Conservation (phyloP, 1,140 invertebrate genomes). For the Pissodes strobi region DNA sequence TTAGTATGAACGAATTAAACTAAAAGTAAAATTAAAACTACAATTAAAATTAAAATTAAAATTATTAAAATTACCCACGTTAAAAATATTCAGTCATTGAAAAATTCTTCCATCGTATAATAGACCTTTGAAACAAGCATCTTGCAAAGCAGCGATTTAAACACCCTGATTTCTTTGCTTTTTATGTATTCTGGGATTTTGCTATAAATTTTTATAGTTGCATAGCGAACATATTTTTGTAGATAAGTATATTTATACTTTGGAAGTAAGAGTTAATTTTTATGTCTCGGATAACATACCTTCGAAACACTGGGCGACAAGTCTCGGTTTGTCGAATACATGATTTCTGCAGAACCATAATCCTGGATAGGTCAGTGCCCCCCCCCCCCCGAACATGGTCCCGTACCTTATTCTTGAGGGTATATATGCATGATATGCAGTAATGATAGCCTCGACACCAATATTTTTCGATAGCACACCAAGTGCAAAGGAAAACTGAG, state of each 20-base stretch:
- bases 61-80: too few species aligned
- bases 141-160: neutral
- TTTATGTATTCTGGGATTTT: neutral
- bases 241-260: neutral
- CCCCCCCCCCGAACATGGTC: conserved; percentile 18
- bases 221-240: conserved; percentile 4
- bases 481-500: conserved; percentile 9
- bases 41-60: too few species aligned
- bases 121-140: neutral
- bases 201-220: neutral
- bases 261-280: neutral
- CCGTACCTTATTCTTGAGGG: conserved; percentile 23
- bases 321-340: conserved; percentile 10
- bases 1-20: too few species aligned
- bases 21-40: too few species aligned
- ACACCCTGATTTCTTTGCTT: neutral
- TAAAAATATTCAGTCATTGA: too few species aligned
- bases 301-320: neutral
- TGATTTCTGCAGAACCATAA: conserved; percentile 15
- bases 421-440: conserved; percentile 22
- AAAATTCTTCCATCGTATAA: conserved; percentile 5
- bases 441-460: conserved; percentile 6
- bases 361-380: neutral
- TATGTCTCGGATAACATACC: conserved; percentile 3
- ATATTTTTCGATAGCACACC: conserved; percentile 5